phyloP scores from a whole-genome alignment of 2,888 invertebrate species.

The Acanthosepion esculentum region DNA sequence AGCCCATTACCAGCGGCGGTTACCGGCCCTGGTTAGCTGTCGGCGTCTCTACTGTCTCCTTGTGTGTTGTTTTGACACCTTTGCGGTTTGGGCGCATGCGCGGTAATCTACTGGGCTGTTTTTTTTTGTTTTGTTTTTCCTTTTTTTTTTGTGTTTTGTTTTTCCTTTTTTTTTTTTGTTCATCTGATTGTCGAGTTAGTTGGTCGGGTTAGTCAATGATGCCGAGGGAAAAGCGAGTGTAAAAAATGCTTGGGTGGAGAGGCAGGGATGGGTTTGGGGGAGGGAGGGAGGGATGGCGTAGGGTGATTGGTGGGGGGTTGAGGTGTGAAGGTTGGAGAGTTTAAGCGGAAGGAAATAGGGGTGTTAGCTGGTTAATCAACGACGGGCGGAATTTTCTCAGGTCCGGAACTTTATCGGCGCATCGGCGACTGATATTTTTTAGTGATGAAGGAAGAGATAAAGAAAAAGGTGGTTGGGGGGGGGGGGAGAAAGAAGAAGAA shows the following conservation, averaged over 20 bases:
- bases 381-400: slow-evolving; percentile 20
- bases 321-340: slow-evolving; percentile 23
- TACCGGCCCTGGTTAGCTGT: slow-evolving; percentile 33
- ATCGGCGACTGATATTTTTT: neutral
- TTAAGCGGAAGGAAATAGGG: slow-evolving; percentile 10
- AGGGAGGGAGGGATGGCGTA: neutral
- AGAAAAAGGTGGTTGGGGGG: neutral
- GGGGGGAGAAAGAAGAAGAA: neutral
- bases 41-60: neutral
- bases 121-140: too few relatives aligned
- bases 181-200: slow-evolving; percentile 21
- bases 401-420: neutral
- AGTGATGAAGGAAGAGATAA: neutral
- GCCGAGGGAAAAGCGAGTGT: neutral
- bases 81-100: slow-evolving; percentile 9
- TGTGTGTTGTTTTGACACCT: slow-evolving; percentile 1
- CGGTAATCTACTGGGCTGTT: neutral
- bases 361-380: neutral
- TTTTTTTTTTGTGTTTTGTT: neutral
- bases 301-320: too few relatives aligned
- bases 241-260: neutral
- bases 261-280: neutral
- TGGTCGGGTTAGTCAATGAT: slow-evolving; percentile 13
- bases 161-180: neutral
- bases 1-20: slow-evolving; percentile 17